Evolutionary conservation across 2,888 invertebrate species (phyloP).

Genomic region (Orchestes rusci): DNA sequence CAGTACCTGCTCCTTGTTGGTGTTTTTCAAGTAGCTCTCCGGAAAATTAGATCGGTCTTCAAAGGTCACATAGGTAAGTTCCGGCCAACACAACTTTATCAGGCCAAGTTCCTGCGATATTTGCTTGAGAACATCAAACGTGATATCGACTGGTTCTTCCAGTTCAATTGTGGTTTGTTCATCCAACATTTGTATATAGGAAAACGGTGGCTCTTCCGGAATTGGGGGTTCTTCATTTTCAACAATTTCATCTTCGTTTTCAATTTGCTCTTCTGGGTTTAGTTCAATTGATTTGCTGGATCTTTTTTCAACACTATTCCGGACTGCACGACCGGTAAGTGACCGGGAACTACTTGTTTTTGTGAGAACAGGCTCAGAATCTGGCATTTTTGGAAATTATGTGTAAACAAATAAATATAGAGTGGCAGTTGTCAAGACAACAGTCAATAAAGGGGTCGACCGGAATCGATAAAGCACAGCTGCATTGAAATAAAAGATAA

Average conservation of each 20-base stretch:
- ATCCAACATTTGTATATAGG: constrained; percentile 38
- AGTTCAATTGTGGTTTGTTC: constrained; percentile 34
- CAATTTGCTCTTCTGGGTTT: background rate
- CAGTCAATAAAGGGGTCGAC: no score
- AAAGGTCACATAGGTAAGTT: constrained; percentile 49
- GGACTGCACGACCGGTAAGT: no score
- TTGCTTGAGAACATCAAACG: constrained; percentile 36
- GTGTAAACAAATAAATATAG: no score
- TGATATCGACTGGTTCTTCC: constrained; percentile 40
- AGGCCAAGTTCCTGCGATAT: constrained; percentile 53
- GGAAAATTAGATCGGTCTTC: constrained; percentile 56
- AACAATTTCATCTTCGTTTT: constrained; percentile 1
- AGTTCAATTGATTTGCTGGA: background rate
- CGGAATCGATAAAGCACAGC: no score
- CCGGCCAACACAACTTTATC: constrained; percentile 59
- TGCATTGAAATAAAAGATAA: no score
- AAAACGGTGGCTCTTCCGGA: constrained; percentile 31
- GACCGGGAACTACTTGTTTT: no score
- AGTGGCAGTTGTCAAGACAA: no score
- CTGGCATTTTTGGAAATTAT: no score
- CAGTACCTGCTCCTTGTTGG: constrained; percentile 62
- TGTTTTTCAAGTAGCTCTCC: constrained; percentile 57
- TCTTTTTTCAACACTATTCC: no score
- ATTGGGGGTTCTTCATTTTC: no score
- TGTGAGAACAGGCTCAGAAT: no score